phyloP scores from a whole-genome alignment of 2,888 invertebrate genomes.

The Bruchidius siliquastri region DNA sequence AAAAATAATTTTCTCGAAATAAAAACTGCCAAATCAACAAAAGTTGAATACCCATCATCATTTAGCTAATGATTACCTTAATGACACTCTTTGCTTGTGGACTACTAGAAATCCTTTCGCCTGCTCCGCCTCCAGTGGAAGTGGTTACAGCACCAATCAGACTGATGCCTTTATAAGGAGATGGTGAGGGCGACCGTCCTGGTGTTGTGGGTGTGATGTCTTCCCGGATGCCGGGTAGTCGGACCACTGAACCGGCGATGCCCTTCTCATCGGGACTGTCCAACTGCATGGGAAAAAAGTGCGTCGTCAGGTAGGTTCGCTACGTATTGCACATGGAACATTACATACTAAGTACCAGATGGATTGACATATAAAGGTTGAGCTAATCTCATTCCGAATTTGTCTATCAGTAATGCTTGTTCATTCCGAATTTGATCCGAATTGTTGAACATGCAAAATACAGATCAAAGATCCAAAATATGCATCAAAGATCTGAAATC shows the following conservation, averaged over 20 bases:
- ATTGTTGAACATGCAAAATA: too few relatives aligned
- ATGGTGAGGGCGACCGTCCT: conserved; percentile 8
- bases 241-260: conserved; percentile 49
- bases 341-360: too few relatives aligned
- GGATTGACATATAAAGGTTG: too few relatives aligned
- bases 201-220: conserved; percentile 42
- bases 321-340: too few relatives aligned
- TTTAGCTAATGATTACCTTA: not conserved
- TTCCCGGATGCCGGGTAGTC: conserved; percentile 55
- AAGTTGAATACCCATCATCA: too few relatives aligned
- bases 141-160: conserved; percentile 29
- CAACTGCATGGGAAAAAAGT: conserved; percentile 42
- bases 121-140: conserved; percentile 5
- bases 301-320: not conserved
- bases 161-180: conserved; percentile 36
- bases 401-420: too few relatives aligned
- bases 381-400: too few relatives aligned
- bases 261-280: conserved; percentile 55
- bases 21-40: too few relatives aligned
- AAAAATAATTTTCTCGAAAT: too few relatives aligned
- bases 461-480: too few relatives aligned
- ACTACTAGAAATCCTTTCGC: not conserved
- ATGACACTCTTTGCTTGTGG: not conserved
- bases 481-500: too few relatives aligned
- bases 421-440: too few relatives aligned